Conservation (phyloP, 2,888 invertebrate genomes). For the Ypsolopha scabrella region DNA sequence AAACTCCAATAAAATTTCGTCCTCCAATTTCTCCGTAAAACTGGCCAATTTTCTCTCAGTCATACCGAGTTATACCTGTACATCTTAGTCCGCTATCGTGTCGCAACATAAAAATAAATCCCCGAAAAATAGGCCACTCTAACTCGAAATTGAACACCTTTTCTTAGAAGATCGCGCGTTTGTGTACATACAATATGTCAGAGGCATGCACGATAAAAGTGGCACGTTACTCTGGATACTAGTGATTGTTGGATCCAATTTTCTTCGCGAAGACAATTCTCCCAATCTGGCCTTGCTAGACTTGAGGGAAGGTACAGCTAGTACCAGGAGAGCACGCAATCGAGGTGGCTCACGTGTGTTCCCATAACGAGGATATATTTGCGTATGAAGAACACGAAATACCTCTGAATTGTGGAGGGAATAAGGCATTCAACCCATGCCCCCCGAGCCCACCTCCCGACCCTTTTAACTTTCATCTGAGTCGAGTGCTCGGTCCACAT, state of each 20-base stretch:
- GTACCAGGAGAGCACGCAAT: conserved; percentile 50
- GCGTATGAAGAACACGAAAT: conserved; percentile 72
- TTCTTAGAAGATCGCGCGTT: background rate
- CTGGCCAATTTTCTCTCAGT: no score
- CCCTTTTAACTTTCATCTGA: conserved; percentile 71
- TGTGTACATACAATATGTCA: background rate
- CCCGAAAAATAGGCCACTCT: no score
- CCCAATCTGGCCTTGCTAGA: conserved; percentile 25
- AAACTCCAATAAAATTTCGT: no score
- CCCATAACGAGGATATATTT: conserved; percentile 69
- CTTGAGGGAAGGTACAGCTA: conserved; percentile 1
- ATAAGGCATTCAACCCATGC: conserved; percentile 69
- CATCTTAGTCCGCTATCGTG: no score
- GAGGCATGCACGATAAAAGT: background rate
- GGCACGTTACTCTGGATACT: background rate
- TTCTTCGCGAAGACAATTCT: conserved; percentile 48
- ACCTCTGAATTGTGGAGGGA: conserved; percentile 70
- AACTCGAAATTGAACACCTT: background rate
- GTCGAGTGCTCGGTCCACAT: conserved; percentile 71
- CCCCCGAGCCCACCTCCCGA: conserved; percentile 47
- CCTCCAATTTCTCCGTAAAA: no score
- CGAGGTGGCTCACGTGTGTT: conserved; percentile 61
- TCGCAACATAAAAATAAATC: no score
- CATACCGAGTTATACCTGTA: no score
- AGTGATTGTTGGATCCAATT: conserved; percentile 56